A percentile compares a stretch with the other conserved stretches of the same genome.
These are phyloP conservation scores for Oncorhynchus kisutch DNA, from an alignment of 2,113 vertebrate species.

Conservation along the genomic window DNA sequence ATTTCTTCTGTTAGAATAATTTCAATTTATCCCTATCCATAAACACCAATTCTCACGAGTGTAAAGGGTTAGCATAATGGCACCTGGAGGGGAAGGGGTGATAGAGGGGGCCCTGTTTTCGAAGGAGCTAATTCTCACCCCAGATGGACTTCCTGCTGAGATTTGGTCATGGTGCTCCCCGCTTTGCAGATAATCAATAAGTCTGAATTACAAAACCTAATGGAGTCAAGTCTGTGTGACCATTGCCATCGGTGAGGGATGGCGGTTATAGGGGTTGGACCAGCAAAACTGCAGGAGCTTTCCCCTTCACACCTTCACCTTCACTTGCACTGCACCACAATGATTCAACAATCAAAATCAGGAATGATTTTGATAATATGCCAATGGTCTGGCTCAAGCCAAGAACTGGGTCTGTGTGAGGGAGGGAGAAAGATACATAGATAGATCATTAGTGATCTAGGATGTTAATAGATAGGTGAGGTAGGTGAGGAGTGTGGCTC, in stretches of 20 bases:
- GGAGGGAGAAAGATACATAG: neutral
- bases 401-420: neutral
- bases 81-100: neutral
- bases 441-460: neutral
- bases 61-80: no score
- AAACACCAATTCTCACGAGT: no score
- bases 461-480: neutral
- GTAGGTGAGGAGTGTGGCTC: neutral
- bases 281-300: neutral
- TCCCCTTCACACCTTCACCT: slow-evolving; percentile 5
- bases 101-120: neutral
- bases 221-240: slow-evolving; percentile 58
- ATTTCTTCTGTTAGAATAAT: no score
- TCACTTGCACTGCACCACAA: neutral
- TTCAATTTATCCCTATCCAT: no score
- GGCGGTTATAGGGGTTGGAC: slow-evolving; percentile 11
- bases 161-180: slow-evolving; percentile 54
- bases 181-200: slow-evolving; percentile 66
- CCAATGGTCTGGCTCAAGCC: neutral
- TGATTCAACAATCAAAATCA: neutral
- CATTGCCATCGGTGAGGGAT: slow-evolving; percentile 44
- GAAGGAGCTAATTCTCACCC: slow-evolving; percentile 18
- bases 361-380: slow-evolving; percentile 1
- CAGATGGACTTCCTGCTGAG: slow-evolving; percentile 61
- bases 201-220: slow-evolving; percentile 65